A percentile compares a stretch with the other conserved stretches of the same genome.
Evolutionary conservation across 2,797 vertebrate genomes (phyloP).

Genomic region (Nannoperca australis): DNA sequence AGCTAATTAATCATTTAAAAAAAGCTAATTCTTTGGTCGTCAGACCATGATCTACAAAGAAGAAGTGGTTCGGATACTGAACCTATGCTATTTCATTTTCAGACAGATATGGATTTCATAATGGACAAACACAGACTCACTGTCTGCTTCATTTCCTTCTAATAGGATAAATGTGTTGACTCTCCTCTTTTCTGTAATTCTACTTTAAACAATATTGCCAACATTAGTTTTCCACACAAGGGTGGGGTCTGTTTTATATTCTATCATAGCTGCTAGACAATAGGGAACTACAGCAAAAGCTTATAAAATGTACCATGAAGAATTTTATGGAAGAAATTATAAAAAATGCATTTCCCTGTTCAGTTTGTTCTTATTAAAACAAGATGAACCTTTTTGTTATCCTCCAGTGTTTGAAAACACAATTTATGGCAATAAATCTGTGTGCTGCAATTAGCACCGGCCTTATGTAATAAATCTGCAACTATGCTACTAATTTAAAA

Average conservation of each 20-base stretch:
- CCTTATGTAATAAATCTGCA: not conserved
- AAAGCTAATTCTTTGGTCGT: constrained; percentile 44
- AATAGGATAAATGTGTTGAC: constrained; percentile 72
- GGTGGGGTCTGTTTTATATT: constrained; percentile 10
- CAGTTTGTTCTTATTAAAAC: not conserved
- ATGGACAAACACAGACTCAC: constrained; percentile 74
- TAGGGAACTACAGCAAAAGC: not conserved
- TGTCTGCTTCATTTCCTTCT: constrained; percentile 73
- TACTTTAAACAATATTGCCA: constrained; percentile 50
- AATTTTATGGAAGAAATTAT: not conserved
- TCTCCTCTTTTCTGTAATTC: constrained; percentile 65
- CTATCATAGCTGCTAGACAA: constrained; percentile 1
- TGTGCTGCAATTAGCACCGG: not conserved
- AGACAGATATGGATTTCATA: constrained; percentile 78
- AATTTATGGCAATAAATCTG: not conserved
- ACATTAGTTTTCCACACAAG: constrained; percentile 31
- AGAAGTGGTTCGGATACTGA: constrained; percentile 27
- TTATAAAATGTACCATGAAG: not conserved
- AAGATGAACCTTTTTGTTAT: not conserved
- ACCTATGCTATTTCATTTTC: constrained; percentile 58
- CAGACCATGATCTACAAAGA: constrained; percentile 31
- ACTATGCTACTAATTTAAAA: not conserved
- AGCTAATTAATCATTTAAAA: constrained; percentile 61
- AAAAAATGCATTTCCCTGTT: not conserved
- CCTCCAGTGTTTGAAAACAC: not conserved